A percentile compares a stretch with the other conserved stretches of the same genome.
These are phyloP conservation scores for Julus scanicus DNA, from an alignment of 2,888 invertebrate species.

Conservation along the genomic window DNA sequence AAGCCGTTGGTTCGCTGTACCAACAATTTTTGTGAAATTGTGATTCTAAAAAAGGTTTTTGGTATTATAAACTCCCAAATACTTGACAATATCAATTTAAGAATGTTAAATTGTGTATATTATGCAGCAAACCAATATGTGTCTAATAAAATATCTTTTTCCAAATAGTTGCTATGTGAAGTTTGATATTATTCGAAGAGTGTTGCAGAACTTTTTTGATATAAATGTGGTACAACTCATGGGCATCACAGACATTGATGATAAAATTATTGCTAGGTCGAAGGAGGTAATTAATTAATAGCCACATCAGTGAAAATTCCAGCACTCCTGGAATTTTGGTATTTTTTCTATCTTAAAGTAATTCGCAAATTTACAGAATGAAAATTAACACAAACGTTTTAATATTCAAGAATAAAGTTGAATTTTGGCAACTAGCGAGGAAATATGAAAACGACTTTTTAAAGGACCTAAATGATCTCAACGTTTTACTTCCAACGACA, in stretches of 20 bases:
- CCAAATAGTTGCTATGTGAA: slow-evolving; percentile 81
- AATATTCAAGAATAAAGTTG: neutral
- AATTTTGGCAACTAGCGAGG: slow-evolving; percentile 68
- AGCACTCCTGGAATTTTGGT: neutral
- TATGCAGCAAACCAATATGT: neutral
- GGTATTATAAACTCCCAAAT: too few species aligned
- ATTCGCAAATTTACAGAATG: neutral
- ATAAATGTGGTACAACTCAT: slow-evolving; percentile 83
- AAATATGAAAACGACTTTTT: slow-evolving; percentile 86
- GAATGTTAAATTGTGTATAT: neutral
- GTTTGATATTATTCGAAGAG: slow-evolving; percentile 86
- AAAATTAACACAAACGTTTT: slow-evolving; percentile 25
- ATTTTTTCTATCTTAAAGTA: neutral
- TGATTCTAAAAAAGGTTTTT: too few species aligned
- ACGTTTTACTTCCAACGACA: slow-evolving; percentile 77
- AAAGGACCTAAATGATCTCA: slow-evolving; percentile 78
- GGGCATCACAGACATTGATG: slow-evolving; percentile 95
- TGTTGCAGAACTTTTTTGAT: slow-evolving; percentile 79
- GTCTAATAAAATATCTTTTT: slow-evolving; percentile 35
- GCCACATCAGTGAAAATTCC: neutral
- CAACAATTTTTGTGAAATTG: too few species aligned
- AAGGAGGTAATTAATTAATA: slow-evolving; percentile 65
- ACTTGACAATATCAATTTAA: too few species aligned
- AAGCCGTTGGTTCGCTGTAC: too few species aligned
- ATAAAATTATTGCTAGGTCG: slow-evolving; percentile 86